These are phyloP conservation scores for Syngnathus scovelli DNA, from an alignment of 2,113 vertebrate species.

Conservation along the genomic window DNA sequence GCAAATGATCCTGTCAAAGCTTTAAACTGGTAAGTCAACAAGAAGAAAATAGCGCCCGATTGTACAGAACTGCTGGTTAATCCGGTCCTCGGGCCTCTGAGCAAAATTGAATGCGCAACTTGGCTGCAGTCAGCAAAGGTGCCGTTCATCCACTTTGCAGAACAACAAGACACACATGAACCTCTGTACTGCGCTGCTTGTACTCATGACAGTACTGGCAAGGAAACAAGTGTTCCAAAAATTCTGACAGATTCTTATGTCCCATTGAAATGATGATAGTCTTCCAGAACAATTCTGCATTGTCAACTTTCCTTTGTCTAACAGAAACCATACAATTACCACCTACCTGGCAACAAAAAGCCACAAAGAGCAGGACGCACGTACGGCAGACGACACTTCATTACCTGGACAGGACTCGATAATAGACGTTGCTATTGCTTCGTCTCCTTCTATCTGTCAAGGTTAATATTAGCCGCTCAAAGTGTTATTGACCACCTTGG, in stretches of 20 bases:
- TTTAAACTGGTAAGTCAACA: background rate
- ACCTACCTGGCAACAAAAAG: slow-evolving; percentile 45
- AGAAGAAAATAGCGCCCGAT: background rate
- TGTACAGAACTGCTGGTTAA: background rate
- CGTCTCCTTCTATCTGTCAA: slow-evolving; percentile 70
- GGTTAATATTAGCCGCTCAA: slow-evolving; percentile 70
- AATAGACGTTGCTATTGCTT: slow-evolving; percentile 58
- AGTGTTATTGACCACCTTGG: slow-evolving; percentile 63
- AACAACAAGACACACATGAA: no score
- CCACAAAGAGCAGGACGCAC: slow-evolving; percentile 47
- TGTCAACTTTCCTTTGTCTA: slow-evolving; percentile 24
- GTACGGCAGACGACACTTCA: slow-evolving; percentile 69
- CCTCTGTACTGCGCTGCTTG: no score
- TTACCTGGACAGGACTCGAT: slow-evolving; percentile 63
- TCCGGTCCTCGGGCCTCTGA: background rate
- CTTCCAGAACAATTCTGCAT: slow-evolving; percentile 1
- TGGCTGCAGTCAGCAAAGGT: background rate
- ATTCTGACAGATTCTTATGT: background rate
- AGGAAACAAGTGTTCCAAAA: background rate
- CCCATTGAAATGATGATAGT: background rate
- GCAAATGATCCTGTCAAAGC: background rate
- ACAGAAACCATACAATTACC: slow-evolving; percentile 59
- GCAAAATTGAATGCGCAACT: background rate
- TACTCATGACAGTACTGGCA: background rate
- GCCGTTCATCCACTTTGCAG: background rate